Evolutionary conservation across 2,888 invertebrate genomes (phyloP).

Genomic region (Torymus texanus): DNA sequence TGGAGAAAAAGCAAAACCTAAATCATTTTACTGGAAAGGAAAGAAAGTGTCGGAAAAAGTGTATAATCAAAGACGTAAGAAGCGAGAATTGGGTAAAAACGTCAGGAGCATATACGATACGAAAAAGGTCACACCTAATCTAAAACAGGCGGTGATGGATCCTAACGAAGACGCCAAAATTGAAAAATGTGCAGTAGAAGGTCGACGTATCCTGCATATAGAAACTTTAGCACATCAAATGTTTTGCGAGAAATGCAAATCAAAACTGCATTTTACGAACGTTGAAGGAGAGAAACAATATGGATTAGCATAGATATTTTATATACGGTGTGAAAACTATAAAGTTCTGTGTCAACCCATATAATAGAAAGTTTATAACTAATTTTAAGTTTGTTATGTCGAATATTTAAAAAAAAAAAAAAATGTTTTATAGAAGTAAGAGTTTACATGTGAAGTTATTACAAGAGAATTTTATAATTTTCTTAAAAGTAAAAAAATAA

Average conservation of each 20-base stretch:
- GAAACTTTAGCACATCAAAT: conserved; percentile 20
- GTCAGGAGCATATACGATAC: neutral
- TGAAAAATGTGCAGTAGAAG: conserved; percentile 7
- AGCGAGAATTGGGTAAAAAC: neutral
- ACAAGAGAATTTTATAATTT: too few relatives aligned
- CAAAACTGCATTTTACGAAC: conserved; percentile 16
- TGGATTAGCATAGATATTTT: conserved; percentile 36
- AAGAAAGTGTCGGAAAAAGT: conserved; percentile 36
- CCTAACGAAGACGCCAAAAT: neutral
- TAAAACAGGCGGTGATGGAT: neutral
- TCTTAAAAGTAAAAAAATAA: too few relatives aligned
- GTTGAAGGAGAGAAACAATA: conserved; percentile 10
- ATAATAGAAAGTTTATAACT: too few relatives aligned
- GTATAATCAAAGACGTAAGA: conserved; percentile 16
- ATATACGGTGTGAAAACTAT: conserved; percentile 29
- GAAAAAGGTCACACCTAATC: neutral
- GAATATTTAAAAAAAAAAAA: too few relatives aligned
- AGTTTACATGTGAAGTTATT: too few relatives aligned
- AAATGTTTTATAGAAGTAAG: too few relatives aligned
- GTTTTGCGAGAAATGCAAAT: conserved; percentile 34
- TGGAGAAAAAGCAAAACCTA: conserved; percentile 7
- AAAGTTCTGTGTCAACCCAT: neutral
- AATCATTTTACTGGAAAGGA: conserved; percentile 37
- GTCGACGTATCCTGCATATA: conserved; percentile 30
- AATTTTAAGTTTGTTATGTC: too few relatives aligned